phyloP scores from a whole-genome alignment of 1,140 invertebrate species.

The Pseudoatta argentina region DNA sequence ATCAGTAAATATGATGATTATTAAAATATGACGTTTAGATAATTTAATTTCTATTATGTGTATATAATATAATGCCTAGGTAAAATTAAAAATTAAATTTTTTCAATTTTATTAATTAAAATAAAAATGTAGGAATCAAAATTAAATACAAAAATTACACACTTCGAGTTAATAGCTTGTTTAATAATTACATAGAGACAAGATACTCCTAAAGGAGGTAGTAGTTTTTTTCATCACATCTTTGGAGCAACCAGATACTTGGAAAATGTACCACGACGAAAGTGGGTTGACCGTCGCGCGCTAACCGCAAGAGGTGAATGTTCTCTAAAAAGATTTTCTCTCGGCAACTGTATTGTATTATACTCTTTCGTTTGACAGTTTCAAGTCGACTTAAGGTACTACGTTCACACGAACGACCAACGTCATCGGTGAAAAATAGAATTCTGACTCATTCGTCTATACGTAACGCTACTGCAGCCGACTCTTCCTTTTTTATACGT shows the following conservation, averaged over 20 bases:
- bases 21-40: background rate
- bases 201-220: conserved; percentile 45
- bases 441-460: conserved; percentile 46
- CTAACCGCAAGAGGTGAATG: conserved; percentile 78
- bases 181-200: background rate
- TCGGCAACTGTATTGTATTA: conserved; percentile 77
- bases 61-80: background rate
- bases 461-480: conserved; percentile 29
- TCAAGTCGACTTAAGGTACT: conserved; percentile 12
- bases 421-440: conserved; percentile 49
- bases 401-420: background rate
- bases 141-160: background rate
- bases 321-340: conserved; percentile 84
- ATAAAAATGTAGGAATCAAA: background rate
- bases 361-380: conserved; percentile 33
- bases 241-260: conserved; percentile 59
- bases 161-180: background rate
- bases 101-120: background rate
- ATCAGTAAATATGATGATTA: background rate
- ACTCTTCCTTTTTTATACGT: conserved; percentile 52
- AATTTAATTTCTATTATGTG: background rate
- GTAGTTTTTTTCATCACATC: conserved; percentile 35
- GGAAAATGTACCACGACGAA: conserved; percentile 80
- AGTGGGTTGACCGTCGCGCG: conserved; percentile 82
- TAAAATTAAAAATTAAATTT: background rate